A percentile compares a stretch with the other conserved stretches of the same genome.
Conservation (phyloP, 1,140 invertebrate genomes). For the Solenopsis invicta region DNA sequence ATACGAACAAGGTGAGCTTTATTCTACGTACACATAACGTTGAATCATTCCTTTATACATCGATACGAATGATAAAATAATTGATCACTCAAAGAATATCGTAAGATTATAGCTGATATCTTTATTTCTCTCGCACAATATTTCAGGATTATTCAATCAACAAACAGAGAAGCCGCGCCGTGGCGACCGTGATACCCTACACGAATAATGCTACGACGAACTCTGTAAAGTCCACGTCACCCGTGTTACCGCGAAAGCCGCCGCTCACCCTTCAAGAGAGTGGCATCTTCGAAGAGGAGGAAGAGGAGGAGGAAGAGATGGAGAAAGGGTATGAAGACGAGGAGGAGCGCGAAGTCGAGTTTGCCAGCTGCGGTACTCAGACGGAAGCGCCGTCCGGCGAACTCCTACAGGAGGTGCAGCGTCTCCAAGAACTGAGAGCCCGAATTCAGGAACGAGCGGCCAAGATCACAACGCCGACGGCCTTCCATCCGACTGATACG, state of each 20-base stretch:
- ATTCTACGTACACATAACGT: background rate
- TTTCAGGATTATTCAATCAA: conserved; percentile 76
- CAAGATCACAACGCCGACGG: conserved; percentile 73
- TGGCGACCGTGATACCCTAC: conserved; percentile 84
- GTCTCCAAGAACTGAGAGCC: conserved; percentile 81
- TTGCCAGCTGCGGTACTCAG: conserved; percentile 81
- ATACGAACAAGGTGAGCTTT: conserved; percentile 78
- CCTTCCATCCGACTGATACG: conserved; percentile 61
- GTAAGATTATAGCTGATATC: background rate
- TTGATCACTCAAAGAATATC: background rate
- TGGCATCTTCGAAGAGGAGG: conserved; percentile 86
- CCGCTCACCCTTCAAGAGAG: conserved; percentile 86
- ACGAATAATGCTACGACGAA: conserved; percentile 72
- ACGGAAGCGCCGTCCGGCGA: conserved; percentile 83
- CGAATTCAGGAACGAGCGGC: conserved; percentile 82
- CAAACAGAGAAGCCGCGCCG: conserved; percentile 81
- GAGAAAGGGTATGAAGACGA: conserved; percentile 68
- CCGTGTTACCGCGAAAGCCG: conserved; percentile 76
- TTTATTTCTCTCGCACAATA: background rate
- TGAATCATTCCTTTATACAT: background rate
- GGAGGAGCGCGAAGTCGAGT: conserved; percentile 74
- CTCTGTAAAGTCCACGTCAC: conserved; percentile 71
- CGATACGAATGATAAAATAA: conserved; percentile 14
- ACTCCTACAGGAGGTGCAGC: conserved; percentile 82
- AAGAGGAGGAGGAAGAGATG: conserved; percentile 73